phyloP scores from a whole-genome alignment of 2,797 vertebrate species.

The Dendrocincla fuliginosa region DNA sequence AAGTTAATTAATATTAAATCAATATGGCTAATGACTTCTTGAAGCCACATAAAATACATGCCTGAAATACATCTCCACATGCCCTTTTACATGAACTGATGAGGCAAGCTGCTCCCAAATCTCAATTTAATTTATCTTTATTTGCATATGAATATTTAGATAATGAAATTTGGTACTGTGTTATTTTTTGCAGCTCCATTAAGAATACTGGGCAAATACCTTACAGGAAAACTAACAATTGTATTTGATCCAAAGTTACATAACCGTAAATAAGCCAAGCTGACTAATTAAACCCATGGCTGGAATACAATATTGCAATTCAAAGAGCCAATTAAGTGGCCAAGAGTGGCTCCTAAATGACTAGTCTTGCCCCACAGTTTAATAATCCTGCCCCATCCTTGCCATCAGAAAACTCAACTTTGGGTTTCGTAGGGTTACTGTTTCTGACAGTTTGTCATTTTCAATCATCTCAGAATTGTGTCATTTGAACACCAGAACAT shows the following conservation, averaged over 20 bases:
- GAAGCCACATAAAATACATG: not conserved
- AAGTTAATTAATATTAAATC: not conserved
- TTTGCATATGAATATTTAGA: not conserved
- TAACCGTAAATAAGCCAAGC: not conserved
- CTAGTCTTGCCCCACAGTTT: not conserved
- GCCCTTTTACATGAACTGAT: not conserved
- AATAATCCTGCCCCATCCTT: not conserved
- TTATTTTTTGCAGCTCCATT: not conserved
- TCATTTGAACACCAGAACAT: not conserved
- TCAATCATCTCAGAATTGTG: not conserved
- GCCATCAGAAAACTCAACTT: not conserved
- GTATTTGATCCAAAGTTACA: not conserved
- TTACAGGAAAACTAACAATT: not conserved
- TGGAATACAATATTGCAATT: not conserved
- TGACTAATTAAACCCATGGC: not conserved
- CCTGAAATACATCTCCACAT: not conserved
- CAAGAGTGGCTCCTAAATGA: not conserved
- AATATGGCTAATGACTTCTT: not conserved
- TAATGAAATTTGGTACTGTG: not conserved
- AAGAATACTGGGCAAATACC: not conserved
- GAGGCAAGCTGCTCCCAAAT: not conserved
- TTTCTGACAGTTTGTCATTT: not conserved
- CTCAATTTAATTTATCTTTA: not conserved
- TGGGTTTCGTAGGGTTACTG: not conserved
- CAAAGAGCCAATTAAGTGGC: not conserved